Evolutionary conservation across 2,113 vertebrate species (phyloP), one percentile per base, ranked within the genome.

Genomic region (Todiramphus saurophagus): DNA sequence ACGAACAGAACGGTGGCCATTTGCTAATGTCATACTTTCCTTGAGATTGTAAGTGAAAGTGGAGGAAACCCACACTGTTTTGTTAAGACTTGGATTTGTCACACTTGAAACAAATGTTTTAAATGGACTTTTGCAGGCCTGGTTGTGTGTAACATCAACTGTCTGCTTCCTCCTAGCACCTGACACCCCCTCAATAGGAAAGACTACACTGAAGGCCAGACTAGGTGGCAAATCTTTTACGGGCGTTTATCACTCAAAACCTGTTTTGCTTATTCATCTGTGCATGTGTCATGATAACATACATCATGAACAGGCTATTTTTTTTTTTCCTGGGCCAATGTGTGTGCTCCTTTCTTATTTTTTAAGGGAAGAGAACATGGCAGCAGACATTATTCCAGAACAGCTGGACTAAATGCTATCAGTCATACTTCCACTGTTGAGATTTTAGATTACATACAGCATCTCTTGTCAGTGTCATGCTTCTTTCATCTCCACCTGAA

Each of bases 261-360:
- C 35, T 31, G 30, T 44, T 85, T 53, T 53, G 33, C 59, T 50
- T 58, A 8, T 89, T 74, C 33, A 51, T 83, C 68, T 48, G 25
- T 15, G 23, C 1, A 0, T 18, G 4, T 21, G 8, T 37, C 28
- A 13, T 24, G 35, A 9, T 79, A 56, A 30, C 48, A 13, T 21
- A 16, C 5, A 21, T 46, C 19, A 17, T 6, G 39, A 55, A 17
- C 10, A 28, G 43, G 41, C 33, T 62, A 7, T 56, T 28, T 20
- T 10, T 28, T 64, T 64, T 8, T 43, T 19, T 2, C 14, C 9
- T 0, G 5, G 37, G 53, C 59, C 8, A 6, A 13, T 1, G 0
- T 7, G 11, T 37, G 20, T 58, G 25, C 21, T 62, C 2, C 12
- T 31, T 39, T 35, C 15, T 51, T 10, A 46, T 24, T 78, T 67